These are phyloP conservation scores for Notiomystis cincta DNA, from an alignment of 2,113 vertebrate species.

Conservation along the genomic window DNA sequence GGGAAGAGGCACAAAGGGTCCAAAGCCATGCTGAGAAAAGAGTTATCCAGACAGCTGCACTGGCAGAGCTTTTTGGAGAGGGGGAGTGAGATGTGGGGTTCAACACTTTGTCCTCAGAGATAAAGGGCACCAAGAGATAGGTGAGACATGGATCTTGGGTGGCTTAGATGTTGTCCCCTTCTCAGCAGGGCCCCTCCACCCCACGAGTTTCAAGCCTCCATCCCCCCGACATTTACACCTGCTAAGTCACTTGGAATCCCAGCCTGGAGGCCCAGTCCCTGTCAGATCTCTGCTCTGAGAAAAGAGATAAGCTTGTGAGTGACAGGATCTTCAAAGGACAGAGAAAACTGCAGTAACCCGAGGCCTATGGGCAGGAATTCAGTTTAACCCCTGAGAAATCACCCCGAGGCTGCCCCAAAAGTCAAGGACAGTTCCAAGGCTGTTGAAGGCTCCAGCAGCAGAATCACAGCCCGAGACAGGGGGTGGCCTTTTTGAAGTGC, in stretches of 20 bases:
- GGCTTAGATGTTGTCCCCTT: background rate
- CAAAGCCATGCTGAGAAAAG: accelerated
- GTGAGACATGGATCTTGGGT: background rate
- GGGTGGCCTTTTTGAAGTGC: background rate
- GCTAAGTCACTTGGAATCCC: background rate
- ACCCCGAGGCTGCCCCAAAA: background rate
- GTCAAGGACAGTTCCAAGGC: background rate
- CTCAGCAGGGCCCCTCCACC: background rate
- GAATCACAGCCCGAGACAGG: background rate
- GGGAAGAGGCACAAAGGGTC: background rate
- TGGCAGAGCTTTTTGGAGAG: background rate
- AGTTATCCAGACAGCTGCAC: background rate
- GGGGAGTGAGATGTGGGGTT: background rate
- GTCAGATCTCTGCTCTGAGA: background rate
- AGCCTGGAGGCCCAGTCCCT: background rate
- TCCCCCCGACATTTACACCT: background rate
- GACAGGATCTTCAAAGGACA: background rate
- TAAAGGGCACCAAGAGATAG: background rate
- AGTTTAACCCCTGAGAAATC: background rate
- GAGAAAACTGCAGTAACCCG: background rate
- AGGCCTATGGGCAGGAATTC: background rate
- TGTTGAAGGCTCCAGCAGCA: background rate
- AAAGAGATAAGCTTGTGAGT: background rate
- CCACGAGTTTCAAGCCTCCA: background rate
- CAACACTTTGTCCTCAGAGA: background rate